phyloP scores from a whole-genome alignment of 2,888 invertebrate species.

The Acrobeloides nanus region DNA sequence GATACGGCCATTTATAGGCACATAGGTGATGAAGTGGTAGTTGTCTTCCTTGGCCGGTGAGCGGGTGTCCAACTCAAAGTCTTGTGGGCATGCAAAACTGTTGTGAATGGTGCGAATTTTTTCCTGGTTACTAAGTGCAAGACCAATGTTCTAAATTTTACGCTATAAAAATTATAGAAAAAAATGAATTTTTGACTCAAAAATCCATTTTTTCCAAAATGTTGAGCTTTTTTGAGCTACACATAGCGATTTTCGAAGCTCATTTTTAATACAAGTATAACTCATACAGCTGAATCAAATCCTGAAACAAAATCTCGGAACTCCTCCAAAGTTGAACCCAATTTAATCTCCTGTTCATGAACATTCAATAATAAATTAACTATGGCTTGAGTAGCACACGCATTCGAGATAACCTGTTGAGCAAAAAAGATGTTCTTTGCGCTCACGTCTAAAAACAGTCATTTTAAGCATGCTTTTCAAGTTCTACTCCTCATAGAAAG shows the following conservation, averaged over 20 bases:
- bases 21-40: constrained; percentile 90
- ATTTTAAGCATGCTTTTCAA: no score
- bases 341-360: constrained; percentile 72
- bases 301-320: constrained; percentile 57
- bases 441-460: no score
- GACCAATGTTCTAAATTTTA: constrained; percentile 69
- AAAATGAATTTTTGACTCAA: no score
- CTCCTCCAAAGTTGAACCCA: constrained; percentile 59
- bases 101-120: constrained; percentile 88
- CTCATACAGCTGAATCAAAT: constrained; percentile 57
- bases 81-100: constrained; percentile 73
- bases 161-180: constrained; percentile 3
- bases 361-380: constrained; percentile 86
- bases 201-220: no score
- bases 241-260: no score
- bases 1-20: constrained; percentile 81
- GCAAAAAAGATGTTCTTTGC: constrained; percentile 7
- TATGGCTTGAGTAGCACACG: constrained; percentile 97
- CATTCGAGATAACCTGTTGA: constrained; percentile 29
- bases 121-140: constrained; percentile 87
- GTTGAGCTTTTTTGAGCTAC: no score
- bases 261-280: neutral
- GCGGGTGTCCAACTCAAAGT: constrained; percentile 40
- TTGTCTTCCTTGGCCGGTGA: constrained; percentile 69
- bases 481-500: no score